Evolutionary conservation across 2,888 invertebrate genomes (phyloP), one percentile per base, ranked within the genome.

Genomic region (Eledone cirrhosa): DNA sequence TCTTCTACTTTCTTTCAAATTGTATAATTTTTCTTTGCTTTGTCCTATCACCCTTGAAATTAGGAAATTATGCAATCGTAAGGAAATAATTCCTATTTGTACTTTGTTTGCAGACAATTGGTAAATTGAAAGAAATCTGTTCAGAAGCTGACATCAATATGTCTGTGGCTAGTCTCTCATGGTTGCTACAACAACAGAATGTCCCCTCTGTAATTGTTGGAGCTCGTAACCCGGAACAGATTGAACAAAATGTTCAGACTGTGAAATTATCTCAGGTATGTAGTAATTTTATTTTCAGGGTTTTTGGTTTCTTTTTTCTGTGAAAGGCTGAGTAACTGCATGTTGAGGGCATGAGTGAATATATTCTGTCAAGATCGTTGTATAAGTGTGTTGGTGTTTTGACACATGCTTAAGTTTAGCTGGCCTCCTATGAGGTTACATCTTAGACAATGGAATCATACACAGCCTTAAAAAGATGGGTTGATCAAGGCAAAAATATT

Each of bases 171-270:
- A 81, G 89, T 0, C 72, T 89, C 31, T 85, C 89, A 4, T 89
- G 89, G 89, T 80, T 88, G 0, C 82, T 89, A 41, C 87, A 88
- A 75, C 87, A 89, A 59, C 84, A 84, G 11, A 81, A 77, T 11
- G 83, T 87, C 31, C 83, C 84, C 0, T 83, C 85, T 19, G 87
- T 85, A 19, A 88, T 89, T 59, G 87, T 87, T 7, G 89, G 89
- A 1, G 88, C 87, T 59, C 84, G 88, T 31, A 84, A 83, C 16
- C 86, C 87, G 0, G 86, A 88, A 79, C 89, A 89, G 79, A 85
- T 89, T 11, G 86, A 83, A 33, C 85, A 85, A 22, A 89, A 89
- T 81, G 84, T 83, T 79, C 80, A 87, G 59, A 81, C 87, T 29
- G 82, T 86, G n/a, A 85, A 85, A 77, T 83, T 89, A 24, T 81